Percentiles rank a stretch among this genome's conserved stretches.
Conservation (phyloP, 1,140 invertebrate genomes). For the Bombus terrestris region DNA sequence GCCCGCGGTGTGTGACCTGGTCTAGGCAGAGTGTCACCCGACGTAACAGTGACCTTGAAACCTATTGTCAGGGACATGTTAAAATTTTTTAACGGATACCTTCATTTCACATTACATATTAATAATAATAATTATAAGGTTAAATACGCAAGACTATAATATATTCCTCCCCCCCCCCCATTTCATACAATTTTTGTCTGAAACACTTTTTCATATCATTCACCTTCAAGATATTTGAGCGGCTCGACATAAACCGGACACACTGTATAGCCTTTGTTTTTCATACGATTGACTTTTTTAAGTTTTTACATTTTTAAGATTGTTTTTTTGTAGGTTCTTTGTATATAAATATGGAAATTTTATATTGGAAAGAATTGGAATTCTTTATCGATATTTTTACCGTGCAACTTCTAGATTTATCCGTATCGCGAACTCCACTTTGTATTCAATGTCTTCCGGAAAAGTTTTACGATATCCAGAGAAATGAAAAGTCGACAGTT, state of each 20-base stretch:
- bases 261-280: neutral
- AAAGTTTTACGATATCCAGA: constrained; percentile 17
- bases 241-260: too few species aligned
- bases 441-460: neutral
- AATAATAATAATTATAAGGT: too few species aligned
- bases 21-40: too few species aligned
- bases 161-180: fast-evolving
- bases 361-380: neutral
- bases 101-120: too few species aligned
- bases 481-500: neutral
- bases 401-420: neutral
- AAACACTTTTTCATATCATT: too few species aligned
- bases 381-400: neutral
- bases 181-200: too few species aligned
- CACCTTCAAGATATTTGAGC: too few species aligned
- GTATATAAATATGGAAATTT: neutral
- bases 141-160: too few species aligned
- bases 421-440: neutral
- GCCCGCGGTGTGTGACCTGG: too few species aligned
- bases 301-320: neutral
- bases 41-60: too few species aligned
- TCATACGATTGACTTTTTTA: neutral
- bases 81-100: too few species aligned
- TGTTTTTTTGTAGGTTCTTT: neutral
- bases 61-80: too few species aligned